Conservation (phyloP, 2,113 vertebrate genomes). For the Probosciger aterrimus region DNA sequence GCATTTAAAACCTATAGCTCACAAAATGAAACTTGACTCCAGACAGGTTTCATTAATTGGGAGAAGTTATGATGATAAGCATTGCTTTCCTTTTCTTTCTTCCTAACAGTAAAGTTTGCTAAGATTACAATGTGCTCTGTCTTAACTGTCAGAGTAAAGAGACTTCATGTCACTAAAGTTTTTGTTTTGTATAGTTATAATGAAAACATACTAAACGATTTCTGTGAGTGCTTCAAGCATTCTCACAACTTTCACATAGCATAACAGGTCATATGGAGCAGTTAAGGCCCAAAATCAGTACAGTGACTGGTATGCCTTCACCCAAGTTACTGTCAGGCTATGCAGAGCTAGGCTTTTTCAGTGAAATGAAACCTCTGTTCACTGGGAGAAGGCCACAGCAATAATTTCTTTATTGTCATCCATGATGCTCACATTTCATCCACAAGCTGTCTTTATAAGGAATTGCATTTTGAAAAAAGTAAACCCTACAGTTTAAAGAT, state of each 20-base stretch:
- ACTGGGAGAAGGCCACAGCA: not conserved
- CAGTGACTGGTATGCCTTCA: not conserved
- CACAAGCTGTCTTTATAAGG: not conserved
- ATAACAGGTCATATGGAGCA: not conserved
- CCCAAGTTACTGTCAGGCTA: not conserved
- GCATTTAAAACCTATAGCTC: conserved; percentile 21
- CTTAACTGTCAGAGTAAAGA: conserved; percentile 42
- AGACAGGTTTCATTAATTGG: conserved; percentile 64
- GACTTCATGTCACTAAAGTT: conserved; percentile 21
- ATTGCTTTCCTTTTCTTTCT: conserved; percentile 48
- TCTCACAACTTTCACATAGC: not conserved
- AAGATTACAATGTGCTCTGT: conserved; percentile 50
- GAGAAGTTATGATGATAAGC: conserved; percentile 62
- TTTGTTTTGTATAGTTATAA: not conserved
- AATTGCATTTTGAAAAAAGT: not conserved
- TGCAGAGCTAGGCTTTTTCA: not conserved
- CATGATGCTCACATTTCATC: not conserved
- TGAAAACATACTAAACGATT: not conserved
- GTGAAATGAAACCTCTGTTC: not conserved
- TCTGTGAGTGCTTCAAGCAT: not conserved
- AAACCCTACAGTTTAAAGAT: not conserved
- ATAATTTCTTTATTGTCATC: not conserved
- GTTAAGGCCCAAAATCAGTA: not conserved
- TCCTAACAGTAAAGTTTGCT: not conserved
- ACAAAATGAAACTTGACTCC: conserved; percentile 64